These are phyloP conservation scores for Eidolon helvum DNA, from an alignment of 2,113 vertebrate species.

Conservation along the genomic window DNA sequence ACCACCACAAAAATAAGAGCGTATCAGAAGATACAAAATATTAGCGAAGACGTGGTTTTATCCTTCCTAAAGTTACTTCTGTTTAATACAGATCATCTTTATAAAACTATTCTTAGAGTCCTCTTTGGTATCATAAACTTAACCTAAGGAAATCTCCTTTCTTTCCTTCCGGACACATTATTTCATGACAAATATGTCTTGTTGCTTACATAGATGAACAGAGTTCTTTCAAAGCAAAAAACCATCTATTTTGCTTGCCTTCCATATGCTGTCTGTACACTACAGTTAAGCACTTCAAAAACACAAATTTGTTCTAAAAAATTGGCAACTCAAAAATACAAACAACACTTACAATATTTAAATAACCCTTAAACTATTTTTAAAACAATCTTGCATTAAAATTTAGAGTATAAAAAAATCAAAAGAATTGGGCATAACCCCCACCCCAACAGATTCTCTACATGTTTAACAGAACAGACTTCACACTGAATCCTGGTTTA, in stretches of 20 bases:
- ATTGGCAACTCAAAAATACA: constrained; percentile 21
- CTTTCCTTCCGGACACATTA: not conserved
- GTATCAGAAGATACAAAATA: not conserved
- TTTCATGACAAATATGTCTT: not conserved
- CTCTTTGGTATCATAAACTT: not conserved
- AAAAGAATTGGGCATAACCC: not conserved
- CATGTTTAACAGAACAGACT: not conserved
- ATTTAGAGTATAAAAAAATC: not conserved
- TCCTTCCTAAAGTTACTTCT: not conserved
- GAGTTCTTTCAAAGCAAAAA: not conserved
- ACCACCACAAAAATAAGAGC: not conserved
- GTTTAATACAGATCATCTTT: not conserved
- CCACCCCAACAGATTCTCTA: not conserved
- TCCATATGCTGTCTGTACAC: not conserved
- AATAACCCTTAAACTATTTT: constrained; percentile 32
- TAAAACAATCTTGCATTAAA: constrained; percentile 23
- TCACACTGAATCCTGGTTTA: not conserved
- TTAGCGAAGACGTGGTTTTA: not conserved
- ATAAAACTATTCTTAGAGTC: not conserved
- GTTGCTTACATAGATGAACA: not conserved
- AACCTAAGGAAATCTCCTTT: not conserved
- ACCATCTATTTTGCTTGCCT: not conserved
- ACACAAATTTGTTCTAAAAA: not conserved
- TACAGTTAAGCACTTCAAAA: not conserved
- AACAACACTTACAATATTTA: not conserved